Base-by-base conservation (phyloP, 2,888 invertebrate genomes). In the Patella ulyssiponensis region DNA sequence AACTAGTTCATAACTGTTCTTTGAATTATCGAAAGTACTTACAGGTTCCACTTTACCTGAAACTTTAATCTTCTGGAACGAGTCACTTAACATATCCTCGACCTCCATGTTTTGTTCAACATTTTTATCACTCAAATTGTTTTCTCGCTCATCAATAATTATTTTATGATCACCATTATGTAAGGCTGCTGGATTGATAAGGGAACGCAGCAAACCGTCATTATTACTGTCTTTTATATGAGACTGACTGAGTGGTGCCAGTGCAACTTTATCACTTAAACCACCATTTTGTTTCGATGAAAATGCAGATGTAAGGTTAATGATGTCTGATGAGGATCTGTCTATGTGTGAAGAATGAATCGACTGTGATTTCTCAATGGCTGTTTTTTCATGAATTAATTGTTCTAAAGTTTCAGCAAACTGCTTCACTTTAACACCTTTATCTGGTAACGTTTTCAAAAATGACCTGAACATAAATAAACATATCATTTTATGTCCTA, bases 1-100 rank as follows among this genome's bases (percentile, higher is more conserved):
- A 14, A 76, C 76, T 15, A 71, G 53, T 53, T 76, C 71, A 33
- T 76, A 76, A 58, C 76, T 71, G 76, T 76, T 76, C 14, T 52
- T 53, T 15, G 51, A 52, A 52, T 52, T 20, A 23, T 69, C 44
- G 11, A 15, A 17, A 52, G n/a, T 3, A 23, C 56, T 73, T 15
- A n/a, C 17, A 33, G 27, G 27, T 14, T 73, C 73, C 51, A 52
- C 27, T 54, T 9, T 23, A 73, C 9, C 23, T 23, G 64, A 64
- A 64, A 64, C 20, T 64, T 64, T 64, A 20, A 64, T 23, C 23
- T 64, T 20, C 11, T 64, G 11, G 20, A 64, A 64, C 14, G 64
- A 64, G 14, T 64, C 64, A 64, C 64, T 23, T 44, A 44, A 44
- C 23, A 64, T 64, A 64, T 64, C 64, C 14, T 64, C 64, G 0